phyloP scores from a whole-genome alignment of 2,888 invertebrate genomes.

The Brenthis ino region DNA sequence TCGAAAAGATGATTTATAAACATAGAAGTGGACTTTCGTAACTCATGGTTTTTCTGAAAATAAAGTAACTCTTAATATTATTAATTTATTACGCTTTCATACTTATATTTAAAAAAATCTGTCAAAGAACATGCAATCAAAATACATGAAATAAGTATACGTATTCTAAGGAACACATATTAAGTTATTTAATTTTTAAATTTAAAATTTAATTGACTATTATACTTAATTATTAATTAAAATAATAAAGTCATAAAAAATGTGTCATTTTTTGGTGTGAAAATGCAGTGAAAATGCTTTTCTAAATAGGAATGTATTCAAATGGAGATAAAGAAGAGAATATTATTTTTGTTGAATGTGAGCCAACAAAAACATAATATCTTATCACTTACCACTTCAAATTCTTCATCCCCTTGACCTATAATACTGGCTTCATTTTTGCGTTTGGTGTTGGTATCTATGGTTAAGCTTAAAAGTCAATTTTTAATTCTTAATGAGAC shows the following conservation, averaged over 20 bases:
- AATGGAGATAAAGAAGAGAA: too few species aligned
- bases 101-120: neutral
- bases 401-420: slow-evolving; percentile 73
- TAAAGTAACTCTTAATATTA: neutral
- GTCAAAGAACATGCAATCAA: too few species aligned
- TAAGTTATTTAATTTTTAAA: too few species aligned
- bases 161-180: too few species aligned
- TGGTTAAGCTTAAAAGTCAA: slow-evolving; percentile 1
- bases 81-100: neutral
- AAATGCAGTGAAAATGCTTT: too few species aligned
- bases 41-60: slow-evolving; percentile 45
- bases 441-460: slow-evolving; percentile 34
- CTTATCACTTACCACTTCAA: slow-evolving; percentile 52
- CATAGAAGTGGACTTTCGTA: slow-evolving; percentile 62
- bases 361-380: slow-evolving; percentile 16
- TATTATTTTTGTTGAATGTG: too few species aligned
- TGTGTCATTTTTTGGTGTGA: too few species aligned
- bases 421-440: slow-evolving; percentile 51
- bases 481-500: neutral
- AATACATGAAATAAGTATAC: too few species aligned
- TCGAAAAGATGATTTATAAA: slow-evolving; percentile 69
- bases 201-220: too few species aligned
- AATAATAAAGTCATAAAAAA: too few species aligned
- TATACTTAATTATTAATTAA: too few species aligned
- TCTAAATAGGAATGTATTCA: too few species aligned